These are phyloP conservation scores for Oryzias curvinotus DNA, from an alignment of 2,113 vertebrate species.

Conservation along the genomic window DNA sequence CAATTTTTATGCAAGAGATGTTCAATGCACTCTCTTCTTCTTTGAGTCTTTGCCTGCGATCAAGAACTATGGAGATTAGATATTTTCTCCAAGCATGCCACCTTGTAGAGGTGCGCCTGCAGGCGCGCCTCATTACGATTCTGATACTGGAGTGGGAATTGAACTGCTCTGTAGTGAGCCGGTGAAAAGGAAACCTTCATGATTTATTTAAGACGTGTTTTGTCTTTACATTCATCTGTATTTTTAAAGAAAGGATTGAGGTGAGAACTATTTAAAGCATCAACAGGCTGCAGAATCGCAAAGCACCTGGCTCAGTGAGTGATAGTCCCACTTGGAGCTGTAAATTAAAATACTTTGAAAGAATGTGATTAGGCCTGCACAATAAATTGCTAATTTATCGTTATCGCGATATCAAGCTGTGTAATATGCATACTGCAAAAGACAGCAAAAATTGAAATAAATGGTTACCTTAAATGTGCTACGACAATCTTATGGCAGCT, in stretches of 20 bases:
- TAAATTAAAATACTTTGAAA: too few species aligned
- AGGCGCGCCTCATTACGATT: conserved; percentile 24
- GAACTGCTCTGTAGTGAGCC: conserved; percentile 37
- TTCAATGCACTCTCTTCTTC: conserved; percentile 4
- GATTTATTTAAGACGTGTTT: conserved; percentile 48
- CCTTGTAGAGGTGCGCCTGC: conserved; percentile 38
- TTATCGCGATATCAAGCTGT: too few species aligned
- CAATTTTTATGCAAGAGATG: conserved; percentile 11
- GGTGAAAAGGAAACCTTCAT: conserved; percentile 34
- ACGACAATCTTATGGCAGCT: too few species aligned
- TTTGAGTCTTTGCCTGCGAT: conserved; percentile 28
- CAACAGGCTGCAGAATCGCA: neutral
- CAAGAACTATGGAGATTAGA: conserved; percentile 24
- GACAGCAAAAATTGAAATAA: too few species aligned
- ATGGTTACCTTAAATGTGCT: too few species aligned
- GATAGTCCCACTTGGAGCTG: too few species aligned
- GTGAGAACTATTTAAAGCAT: conserved; percentile 10
- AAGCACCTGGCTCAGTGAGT: too few species aligned
- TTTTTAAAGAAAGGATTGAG: conserved; percentile 5
- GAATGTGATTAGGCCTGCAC: too few species aligned
- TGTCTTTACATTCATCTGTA: conserved; percentile 36
- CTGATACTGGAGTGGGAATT: conserved; percentile 30
- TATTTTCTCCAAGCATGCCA: conserved; percentile 25
- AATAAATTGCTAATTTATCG: too few species aligned
- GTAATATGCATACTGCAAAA: too few species aligned